These are phyloP conservation scores for Erebia aethiops DNA, from an alignment of 2,888 invertebrate species.

Conservation along the genomic window DNA sequence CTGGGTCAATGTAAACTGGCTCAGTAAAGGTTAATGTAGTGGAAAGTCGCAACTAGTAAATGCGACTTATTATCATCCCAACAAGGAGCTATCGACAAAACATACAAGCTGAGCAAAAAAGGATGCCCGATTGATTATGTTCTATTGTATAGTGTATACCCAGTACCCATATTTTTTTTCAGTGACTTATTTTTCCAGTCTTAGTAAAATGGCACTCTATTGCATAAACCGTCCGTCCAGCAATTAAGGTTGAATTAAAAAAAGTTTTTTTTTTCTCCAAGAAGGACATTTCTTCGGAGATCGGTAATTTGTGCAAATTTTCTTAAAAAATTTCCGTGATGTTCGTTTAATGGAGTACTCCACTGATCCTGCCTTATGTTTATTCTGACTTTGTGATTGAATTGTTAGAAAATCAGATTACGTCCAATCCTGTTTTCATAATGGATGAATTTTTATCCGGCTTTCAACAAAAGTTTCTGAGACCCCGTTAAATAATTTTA, in stretches of 20 bases:
- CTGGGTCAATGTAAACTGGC: no score
- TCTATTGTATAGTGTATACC: no score
- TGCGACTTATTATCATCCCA: no score
- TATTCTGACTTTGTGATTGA: slow-evolving; percentile 67
- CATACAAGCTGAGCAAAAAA: no score
- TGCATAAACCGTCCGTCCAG: slow-evolving; percentile 49
- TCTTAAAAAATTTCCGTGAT: slow-evolving; percentile 70
- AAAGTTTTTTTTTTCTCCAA: slow-evolving; percentile 71
- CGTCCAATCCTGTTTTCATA: slow-evolving; percentile 50
- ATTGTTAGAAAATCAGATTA: slow-evolving; percentile 61
- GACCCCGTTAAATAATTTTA: background rate
- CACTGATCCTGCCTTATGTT: slow-evolving; percentile 56
- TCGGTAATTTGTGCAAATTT: slow-evolving; percentile 77
- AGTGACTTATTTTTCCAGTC: no score
- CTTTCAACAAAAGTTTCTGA: background rate
- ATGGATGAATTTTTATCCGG: slow-evolving; percentile 23
- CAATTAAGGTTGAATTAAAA: slow-evolving; percentile 74
- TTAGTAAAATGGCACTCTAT: slow-evolving; percentile 37
- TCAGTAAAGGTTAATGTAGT: no score
- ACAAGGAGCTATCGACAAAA: no score
- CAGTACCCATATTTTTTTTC: no score
- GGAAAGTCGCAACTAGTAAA: no score
- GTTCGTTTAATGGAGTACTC: slow-evolving; percentile 74
- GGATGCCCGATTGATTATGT: no score
- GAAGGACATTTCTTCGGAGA: slow-evolving; percentile 56